Base-by-base conservation (phyloP, 2,797 vertebrate genomes). In the Arnoldichthys spilopterus region DNA sequence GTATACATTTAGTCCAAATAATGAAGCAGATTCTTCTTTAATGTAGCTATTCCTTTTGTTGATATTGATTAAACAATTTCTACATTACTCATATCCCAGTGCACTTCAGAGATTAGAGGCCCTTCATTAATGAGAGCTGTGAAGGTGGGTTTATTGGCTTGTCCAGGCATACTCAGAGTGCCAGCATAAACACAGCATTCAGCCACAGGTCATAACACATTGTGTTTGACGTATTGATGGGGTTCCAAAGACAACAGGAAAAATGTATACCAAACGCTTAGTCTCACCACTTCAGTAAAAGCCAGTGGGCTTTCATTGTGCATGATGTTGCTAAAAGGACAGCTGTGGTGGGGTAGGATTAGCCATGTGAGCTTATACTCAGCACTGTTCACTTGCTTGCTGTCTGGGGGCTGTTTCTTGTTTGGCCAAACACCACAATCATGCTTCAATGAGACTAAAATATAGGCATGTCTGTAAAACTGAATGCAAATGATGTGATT, bases 401-500 rank as follows among this genome's bases (percentile, higher is more conserved):
- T 1, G 30, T 69, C n/a, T 69, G 24, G 28, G n/a, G 15, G 26
- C 45, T 32, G 28, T 30, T 70, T 70, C 47, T 37, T 18, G 20
- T 34, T 24, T 54, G 49, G 20, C 24, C 16, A 49, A 16, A 16
- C 22, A 47, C 1, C 22, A 26, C 64, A 28, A 3, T 2, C 24
- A 18, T 30, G 24, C 28, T 69, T 30, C 24, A 69, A 30, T 69
- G 24, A 69, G 49, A 68, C 37, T 6, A 16, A 47, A 18, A 30
- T 49, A 68, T 28, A 15, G 12, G 13, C 68, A 20, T 70, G 28
- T n/a, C 47, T 53, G 11, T 54, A 34, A 70, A 77, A 30, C 26
- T 78, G 75, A 84, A 76, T 75, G 49, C 76, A 37, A 63, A 32
- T n/a, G n/a, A n/a, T n/a, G n/a, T n/a, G n/a, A n/a, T n/a, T n/a